These are phyloP conservation scores for Cettia cetti DNA, from an alignment of 2,113 vertebrate species.

Conservation along the genomic window DNA sequence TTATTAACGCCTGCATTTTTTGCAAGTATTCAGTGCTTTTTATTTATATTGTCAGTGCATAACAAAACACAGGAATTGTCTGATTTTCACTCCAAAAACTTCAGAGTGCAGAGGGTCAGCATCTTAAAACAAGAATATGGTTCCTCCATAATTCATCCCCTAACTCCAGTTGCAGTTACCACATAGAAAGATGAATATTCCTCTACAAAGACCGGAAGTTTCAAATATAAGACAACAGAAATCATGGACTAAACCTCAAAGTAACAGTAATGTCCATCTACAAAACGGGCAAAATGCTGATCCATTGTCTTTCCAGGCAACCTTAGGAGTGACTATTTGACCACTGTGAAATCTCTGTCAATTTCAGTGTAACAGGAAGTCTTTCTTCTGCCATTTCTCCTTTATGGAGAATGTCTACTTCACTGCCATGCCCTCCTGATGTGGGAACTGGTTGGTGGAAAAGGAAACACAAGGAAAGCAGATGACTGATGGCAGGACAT, in stretches of 20 bases:
- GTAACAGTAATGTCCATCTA: neutral
- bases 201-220: neutral
- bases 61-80: neutral
- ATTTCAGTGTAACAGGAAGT: neutral
- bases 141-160: neutral
- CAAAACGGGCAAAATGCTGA: neutral
- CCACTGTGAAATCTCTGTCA: neutral
- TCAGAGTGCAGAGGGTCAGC: neutral
- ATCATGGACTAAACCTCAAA: neutral
- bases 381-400: neutral
- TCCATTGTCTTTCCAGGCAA: rapidly evolving
- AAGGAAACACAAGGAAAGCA: neutral
- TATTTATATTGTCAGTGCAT: neutral
- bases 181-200: neutral
- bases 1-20: neutral
- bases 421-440: neutral
- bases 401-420: neutral
- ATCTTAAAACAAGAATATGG: neutral
- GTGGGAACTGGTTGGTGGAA: neutral
- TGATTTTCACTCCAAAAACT: neutral
- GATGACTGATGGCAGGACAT: neutral
- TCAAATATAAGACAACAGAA: neutral
- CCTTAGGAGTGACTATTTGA: neutral
- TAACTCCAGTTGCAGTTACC: neutral
- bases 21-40: neutral